Base-by-base conservation (phyloP, 2,113 vertebrate species). In the Gorsachius goisagi region DNA sequence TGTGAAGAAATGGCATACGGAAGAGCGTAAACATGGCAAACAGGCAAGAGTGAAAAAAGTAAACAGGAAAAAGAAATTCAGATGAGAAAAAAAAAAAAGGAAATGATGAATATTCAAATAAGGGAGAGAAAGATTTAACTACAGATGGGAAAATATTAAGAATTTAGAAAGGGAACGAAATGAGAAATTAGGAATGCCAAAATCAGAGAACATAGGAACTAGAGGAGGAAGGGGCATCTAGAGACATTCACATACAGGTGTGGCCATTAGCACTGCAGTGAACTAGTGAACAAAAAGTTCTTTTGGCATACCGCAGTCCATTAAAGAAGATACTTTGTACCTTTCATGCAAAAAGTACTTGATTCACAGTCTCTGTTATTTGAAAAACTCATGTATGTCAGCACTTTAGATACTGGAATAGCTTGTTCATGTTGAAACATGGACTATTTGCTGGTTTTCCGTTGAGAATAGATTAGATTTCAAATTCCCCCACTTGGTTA, bases 381-480 rank as follows among this genome's bases (percentile, higher is more conserved):
- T 83, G 79, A 92, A 95, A 89, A 85, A 80, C 83, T 41, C 60
- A 24, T 5, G n/a, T 90, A 41, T 78, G 74, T 73, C 74, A 92
- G 94, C 79, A 92, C 75, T 80, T 77, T 15, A 89, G 88, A 95
- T 39, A 58, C 75, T 55, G 95, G 83, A 93, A 90, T 88, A 74
- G 64, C 87, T 84, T 88, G 77, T 82, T 89, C 53, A 1, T 60
- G 56, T 76, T 94, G 86, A 97, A 95, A 96, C 86, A 79, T 18
- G 68, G 89, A 56, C 64, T 93, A 82, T 95, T 94, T 95, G 68
- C 83, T 64, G 59, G 11, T 94, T 91, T 88, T 90, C 84, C 64
- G 4, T 20, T 89, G 89, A 96, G 88, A 96, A 93, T 7, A 95
- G 95, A 95, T 97, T 93, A 91, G 77, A 96, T 98, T 97, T 97